Conservation (phyloP, 2,113 vertebrate species). For the Sander lucioperca region DNA sequence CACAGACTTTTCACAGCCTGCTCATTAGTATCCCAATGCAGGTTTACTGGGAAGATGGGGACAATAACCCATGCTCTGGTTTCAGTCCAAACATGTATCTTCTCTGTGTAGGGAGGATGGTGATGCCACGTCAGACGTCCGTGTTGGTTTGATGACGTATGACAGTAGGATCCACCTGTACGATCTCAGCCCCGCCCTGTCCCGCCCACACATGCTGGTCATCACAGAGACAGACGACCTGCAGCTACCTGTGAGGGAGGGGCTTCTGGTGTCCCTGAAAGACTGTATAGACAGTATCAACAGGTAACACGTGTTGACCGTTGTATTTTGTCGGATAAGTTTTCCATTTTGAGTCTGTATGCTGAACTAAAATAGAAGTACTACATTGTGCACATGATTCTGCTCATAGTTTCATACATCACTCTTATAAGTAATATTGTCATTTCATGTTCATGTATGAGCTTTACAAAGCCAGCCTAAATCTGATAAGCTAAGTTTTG, state of each 20-base stretch:
- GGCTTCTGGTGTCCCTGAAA: conserved; percentile 82
- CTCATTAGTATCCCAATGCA: no score
- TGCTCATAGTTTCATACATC: neutral
- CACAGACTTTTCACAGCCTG: neutral
- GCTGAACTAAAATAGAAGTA: neutral
- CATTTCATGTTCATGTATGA: neutral
- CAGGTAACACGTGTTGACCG: conserved; percentile 62
- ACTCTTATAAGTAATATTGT: neutral
- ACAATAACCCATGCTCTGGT: neutral
- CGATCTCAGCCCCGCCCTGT: conserved; percentile 80
- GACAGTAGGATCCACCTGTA: conserved; percentile 85
- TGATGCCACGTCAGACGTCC: conserved; percentile 54
- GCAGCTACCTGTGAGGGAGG: conserved; percentile 82
- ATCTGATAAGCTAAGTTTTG: neutral
- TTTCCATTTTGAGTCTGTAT: neutral
- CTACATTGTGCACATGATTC: neutral
- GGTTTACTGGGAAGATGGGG: neutral
- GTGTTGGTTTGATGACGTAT: conserved; percentile 85
- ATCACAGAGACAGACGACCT: conserved; percentile 82
- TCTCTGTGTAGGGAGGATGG: conserved; percentile 62
- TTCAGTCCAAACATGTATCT: neutral
- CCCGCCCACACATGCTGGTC: conserved; percentile 87
- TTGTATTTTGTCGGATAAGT: neutral
- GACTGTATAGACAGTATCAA: conserved; percentile 74
- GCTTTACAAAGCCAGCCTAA: neutral